phyloP scores from a whole-genome alignment of 2,113 vertebrate genomes.

The Falco punctatus region DNA sequence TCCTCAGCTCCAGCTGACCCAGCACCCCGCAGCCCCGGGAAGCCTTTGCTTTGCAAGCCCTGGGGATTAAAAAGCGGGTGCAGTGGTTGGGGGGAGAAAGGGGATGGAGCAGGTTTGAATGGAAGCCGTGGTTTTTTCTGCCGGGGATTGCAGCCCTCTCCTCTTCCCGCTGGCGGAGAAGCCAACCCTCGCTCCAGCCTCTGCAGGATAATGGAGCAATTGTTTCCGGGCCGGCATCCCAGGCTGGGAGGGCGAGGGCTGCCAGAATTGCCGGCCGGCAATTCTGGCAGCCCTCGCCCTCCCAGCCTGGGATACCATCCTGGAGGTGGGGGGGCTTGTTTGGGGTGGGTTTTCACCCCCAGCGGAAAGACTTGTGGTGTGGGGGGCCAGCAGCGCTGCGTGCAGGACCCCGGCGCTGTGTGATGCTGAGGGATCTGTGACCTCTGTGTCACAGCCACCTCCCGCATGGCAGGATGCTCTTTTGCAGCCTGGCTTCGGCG shows the following conservation, averaged over 20 bases:
- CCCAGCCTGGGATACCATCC: not conserved
- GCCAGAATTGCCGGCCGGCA: not conserved
- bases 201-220: constrained; percentile 51
- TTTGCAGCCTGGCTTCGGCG: not conserved
- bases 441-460: not conserved
- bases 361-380: fast-evolving
- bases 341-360: not conserved
- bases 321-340: not conserved
- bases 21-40: not conserved
- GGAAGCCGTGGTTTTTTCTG: constrained; percentile 2
- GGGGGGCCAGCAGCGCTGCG: not conserved
- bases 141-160: not conserved
- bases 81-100: not conserved
- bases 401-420: not conserved
- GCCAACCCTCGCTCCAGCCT: not conserved
- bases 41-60: not conserved
- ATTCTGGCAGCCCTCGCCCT: not conserved
- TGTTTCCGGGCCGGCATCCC: constrained; percentile 56
- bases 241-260: not conserved
- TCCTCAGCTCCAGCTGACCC: not conserved
- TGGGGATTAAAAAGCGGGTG: not conserved
- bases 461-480: not conserved
- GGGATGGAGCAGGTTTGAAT: not conserved
- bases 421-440: not conserved
- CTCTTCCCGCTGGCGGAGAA: not conserved